phyloP scores from a whole-genome alignment of 2,888 invertebrate genomes.

The Drosophila emarginata region DNA sequence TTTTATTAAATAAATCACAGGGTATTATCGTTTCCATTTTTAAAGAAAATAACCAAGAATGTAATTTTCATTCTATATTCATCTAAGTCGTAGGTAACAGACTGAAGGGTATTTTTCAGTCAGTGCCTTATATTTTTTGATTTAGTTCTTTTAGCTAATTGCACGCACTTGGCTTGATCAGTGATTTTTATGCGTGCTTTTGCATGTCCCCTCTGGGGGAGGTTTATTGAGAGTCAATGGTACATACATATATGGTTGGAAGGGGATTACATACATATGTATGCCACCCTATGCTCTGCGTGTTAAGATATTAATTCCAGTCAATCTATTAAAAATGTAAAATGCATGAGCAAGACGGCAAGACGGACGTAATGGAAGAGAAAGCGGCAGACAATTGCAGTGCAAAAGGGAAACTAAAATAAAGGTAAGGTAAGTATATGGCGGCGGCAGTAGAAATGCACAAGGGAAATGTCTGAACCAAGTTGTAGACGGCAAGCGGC shows the following conservation, averaged over 20 bases:
- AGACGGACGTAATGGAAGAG: conserved; percentile 1
- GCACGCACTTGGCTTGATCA: conserved; percentile 65
- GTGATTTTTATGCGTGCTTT: conserved; percentile 49
- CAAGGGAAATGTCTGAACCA: conserved; percentile 46
- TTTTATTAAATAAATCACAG: no score
- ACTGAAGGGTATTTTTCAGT: conserved; percentile 28
- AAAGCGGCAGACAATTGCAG: conserved; percentile 51
- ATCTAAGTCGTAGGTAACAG: no score
- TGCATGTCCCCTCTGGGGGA: conserved; percentile 2
- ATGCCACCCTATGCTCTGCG: conserved; percentile 36
- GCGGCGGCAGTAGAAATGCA: conserved; percentile 36
- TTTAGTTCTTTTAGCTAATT: conserved; percentile 66
- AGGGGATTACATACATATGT: conserved; percentile 11
- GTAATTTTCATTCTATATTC: no score
- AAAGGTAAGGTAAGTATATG: conserved; percentile 17
- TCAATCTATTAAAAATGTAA: conserved; percentile 80
- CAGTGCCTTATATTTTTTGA: conserved; percentile 34
- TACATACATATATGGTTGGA: no score
- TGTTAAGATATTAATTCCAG: conserved; percentile 71
- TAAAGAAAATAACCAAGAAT: no score
- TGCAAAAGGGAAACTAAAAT: conserved; percentile 37
- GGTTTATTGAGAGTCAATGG: no score
- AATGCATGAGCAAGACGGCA: conserved; percentile 60
- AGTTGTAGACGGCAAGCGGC: not conserved
- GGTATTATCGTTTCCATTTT: no score